phyloP scores from a whole-genome alignment of 92 coral and sea anemone species.

The Desmophyllum pertusum region DNA sequence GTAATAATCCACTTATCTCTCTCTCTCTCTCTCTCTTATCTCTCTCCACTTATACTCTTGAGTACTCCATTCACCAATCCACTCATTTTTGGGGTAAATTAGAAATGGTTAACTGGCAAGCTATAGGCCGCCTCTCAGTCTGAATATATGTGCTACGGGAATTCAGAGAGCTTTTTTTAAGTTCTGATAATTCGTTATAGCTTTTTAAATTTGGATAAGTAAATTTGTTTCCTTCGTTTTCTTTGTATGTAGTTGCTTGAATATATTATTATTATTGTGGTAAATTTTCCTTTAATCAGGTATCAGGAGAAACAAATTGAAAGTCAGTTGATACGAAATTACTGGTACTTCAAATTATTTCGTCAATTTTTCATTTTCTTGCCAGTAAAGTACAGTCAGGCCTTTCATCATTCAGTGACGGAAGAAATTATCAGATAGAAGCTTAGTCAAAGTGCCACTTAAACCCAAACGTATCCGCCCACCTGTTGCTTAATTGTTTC shows the following conservation, averaged over 20 bases:
- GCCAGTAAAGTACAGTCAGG: not conserved
- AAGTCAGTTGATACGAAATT: not conserved
- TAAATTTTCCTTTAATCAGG: not conserved
- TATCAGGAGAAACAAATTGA: not conserved
- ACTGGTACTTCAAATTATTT: not conserved
- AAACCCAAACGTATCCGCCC: not conserved
- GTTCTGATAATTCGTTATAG: not conserved
- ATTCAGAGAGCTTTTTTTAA: not conserved
- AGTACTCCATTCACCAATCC: not conserved
- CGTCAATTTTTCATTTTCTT: too few species aligned
- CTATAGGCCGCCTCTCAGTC: not conserved
- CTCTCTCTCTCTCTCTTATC: not conserved
- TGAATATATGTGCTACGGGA: not conserved
- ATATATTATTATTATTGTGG: too few species aligned
- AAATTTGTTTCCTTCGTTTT: not conserved
- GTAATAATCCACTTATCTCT: constrained; percentile 5
- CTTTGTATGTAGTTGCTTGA: not conserved
- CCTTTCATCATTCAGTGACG: not conserved
- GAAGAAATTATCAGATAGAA: not conserved
- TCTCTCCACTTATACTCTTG: not conserved
- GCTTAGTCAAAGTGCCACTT: not conserved
- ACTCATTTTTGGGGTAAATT: not conserved
- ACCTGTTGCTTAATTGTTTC: constrained; percentile 13
- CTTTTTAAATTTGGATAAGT: not conserved
- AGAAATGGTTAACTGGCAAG: not conserved